A percentile compares a stretch with the other conserved stretches of the same genome.
Conservation (phyloP, 2,888 invertebrate species). For the Ophion ventricosus region DNA sequence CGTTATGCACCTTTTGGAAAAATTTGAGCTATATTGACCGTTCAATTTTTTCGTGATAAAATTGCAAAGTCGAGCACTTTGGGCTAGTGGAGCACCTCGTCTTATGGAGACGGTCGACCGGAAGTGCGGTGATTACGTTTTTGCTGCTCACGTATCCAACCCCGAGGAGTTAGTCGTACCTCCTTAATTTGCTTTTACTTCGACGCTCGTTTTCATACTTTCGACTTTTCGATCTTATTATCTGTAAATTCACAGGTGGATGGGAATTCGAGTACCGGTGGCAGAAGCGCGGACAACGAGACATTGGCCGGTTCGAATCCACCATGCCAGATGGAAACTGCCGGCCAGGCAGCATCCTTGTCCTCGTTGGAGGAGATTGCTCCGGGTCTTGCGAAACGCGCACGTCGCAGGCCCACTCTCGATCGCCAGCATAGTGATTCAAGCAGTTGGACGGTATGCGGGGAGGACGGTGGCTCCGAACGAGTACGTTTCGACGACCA, state of each 20-base stretch:
- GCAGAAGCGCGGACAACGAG: slow-evolving; percentile 77
- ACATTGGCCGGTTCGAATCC: slow-evolving; percentile 64
- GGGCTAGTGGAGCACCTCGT: too few species aligned
- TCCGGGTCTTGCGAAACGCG: slow-evolving; percentile 80
- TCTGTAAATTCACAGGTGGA: slow-evolving; percentile 74
- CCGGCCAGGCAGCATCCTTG: slow-evolving; percentile 82
- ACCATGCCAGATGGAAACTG: slow-evolving; percentile 75
- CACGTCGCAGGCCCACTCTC: slow-evolving; percentile 80
- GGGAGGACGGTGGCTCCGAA: slow-evolving; percentile 86
- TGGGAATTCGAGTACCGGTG: slow-evolving; percentile 76
- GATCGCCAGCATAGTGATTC: slow-evolving; percentile 81
- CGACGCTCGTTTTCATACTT: too few species aligned
- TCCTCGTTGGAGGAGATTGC: slow-evolving; percentile 84
- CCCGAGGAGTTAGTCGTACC: too few species aligned
- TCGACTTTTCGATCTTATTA: background rate
- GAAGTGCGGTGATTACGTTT: too few species aligned
- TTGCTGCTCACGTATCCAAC: too few species aligned
- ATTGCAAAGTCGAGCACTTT: too few species aligned
- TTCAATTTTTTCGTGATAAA: too few species aligned
- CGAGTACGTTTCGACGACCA: slow-evolving; percentile 88
- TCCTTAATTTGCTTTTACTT: too few species aligned
- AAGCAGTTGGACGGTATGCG: slow-evolving; percentile 79
- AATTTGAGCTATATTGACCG: too few species aligned
- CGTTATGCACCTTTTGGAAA: too few species aligned
- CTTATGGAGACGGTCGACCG: too few species aligned